These are phyloP conservation scores for Cichladusa arquata DNA, from an alignment of 2,113 vertebrate genomes.

Conservation along the genomic window DNA sequence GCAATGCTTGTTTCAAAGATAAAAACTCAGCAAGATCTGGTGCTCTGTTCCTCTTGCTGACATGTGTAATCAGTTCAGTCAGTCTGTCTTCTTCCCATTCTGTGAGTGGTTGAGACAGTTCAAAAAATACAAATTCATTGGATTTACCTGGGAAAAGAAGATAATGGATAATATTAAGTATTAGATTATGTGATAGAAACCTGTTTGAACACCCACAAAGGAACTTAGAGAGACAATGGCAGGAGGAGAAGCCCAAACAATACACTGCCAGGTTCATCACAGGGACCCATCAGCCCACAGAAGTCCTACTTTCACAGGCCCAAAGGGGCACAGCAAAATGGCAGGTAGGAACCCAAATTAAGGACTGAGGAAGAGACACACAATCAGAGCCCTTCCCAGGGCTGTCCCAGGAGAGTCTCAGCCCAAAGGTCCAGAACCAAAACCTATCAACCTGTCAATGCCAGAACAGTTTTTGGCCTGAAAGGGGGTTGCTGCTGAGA, in stretches of 20 bases:
- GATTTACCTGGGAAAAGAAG: conserved; percentile 66
- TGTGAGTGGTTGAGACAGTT: conserved; percentile 61
- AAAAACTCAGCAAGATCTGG: conserved; percentile 67
- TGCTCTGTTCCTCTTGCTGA: conserved; percentile 68
- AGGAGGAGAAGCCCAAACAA: background rate
- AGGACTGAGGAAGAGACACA: background rate
- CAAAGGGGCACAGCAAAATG: background rate
- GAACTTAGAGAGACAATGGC: background rate
- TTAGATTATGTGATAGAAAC: background rate
- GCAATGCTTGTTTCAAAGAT: conserved; percentile 66
- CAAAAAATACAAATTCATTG: conserved; percentile 76
- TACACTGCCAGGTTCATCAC: background rate
- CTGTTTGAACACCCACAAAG: background rate
- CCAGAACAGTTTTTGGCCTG: background rate
- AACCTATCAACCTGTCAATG: background rate
- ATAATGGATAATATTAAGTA: background rate
- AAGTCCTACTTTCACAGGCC: background rate
- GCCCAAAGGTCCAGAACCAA: background rate
- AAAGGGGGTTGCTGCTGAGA: background rate
- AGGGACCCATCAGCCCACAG: background rate
- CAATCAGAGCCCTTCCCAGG: accelerated
- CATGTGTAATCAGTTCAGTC: conserved; percentile 65
- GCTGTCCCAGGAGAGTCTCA: background rate
- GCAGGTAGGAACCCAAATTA: background rate
- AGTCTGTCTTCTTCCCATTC: conserved; percentile 66